phyloP scores from a whole-genome alignment of 2,797 vertebrate genomes.

The Cetoscarus ocellatus region DNA sequence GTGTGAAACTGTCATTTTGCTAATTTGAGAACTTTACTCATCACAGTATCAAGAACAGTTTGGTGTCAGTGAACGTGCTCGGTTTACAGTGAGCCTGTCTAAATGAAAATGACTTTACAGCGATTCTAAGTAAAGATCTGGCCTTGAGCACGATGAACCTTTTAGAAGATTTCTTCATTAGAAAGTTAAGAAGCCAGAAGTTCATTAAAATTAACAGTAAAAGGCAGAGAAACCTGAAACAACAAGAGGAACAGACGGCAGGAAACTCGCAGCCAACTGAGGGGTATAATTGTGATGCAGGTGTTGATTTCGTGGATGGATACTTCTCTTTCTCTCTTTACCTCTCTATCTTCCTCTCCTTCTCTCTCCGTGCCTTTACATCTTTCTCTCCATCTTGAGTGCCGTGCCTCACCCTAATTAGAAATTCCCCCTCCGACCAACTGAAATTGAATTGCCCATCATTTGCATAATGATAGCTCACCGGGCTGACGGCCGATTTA shows the following conservation, averaged over 20 bases:
- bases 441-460: slow-evolving; percentile 84
- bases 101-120: not conserved
- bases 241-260: slow-evolving; percentile 16
- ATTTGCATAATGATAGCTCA: slow-evolving; percentile 86
- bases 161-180: not conserved
- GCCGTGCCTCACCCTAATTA: slow-evolving; percentile 81
- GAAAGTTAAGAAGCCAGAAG: not conserved
- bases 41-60: slow-evolving; percentile 10
- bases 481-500: slow-evolving; percentile 77
- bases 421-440: slow-evolving; percentile 81
- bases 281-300: slow-evolving; percentile 58
- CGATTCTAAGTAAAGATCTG: slow-evolving; percentile 8
- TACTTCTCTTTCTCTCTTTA: slow-evolving; percentile 54
- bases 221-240: slow-evolving; percentile 6
- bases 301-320: slow-evolving; percentile 67
- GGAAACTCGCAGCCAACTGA: slow-evolving; percentile 15
- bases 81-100: not conserved
- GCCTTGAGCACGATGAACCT: slow-evolving; percentile 10
- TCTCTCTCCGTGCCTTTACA: slow-evolving; percentile 51
- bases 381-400: slow-evolving; percentile 80
- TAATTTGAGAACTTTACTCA: slow-evolving; percentile 26
- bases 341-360: slow-evolving; percentile 38
- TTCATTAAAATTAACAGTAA: slow-evolving; percentile 45
- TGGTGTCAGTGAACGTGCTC: not conserved
- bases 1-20: slow-evolving; percentile 24